These are phyloP conservation scores for Struthidea cinerea DNA, from an alignment of 2,113 vertebrate species.

Conservation along the genomic window DNA sequence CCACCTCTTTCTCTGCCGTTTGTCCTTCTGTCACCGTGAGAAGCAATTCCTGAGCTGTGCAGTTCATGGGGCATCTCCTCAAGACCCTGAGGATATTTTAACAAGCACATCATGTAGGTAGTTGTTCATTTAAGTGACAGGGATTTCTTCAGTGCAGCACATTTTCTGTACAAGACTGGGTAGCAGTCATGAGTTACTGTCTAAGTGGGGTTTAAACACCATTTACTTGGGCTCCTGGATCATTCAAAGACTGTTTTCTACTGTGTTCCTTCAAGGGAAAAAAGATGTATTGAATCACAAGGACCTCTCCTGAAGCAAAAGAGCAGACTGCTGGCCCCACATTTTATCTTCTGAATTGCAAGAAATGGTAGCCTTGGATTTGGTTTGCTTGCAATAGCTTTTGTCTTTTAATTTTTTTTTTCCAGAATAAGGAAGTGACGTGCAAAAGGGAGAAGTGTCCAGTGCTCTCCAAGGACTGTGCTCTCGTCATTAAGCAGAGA, in stretches of 20 bases:
- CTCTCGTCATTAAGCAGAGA: slow-evolving; percentile 91
- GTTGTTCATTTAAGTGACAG: neutral
- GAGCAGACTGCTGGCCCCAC: neutral
- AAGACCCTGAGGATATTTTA: neutral
- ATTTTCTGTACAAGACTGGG: neutral
- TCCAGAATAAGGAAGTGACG: slow-evolving; percentile 91
- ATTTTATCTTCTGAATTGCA: neutral
- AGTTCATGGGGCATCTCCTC: neutral
- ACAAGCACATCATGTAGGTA: neutral
- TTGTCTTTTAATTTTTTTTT: neutral
- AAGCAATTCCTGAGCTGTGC: neutral
- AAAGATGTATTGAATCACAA: neutral
- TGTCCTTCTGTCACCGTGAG: neutral
- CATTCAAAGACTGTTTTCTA: neutral
- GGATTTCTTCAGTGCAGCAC: neutral
- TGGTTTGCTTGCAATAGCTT: neutral
- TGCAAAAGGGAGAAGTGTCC: slow-evolving; percentile 97
- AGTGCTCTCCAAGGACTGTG: slow-evolving; percentile 85
- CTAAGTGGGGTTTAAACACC: neutral
- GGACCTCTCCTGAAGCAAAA: neutral
- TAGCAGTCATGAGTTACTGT: neutral
- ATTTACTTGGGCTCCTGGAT: neutral
- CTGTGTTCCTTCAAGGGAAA: neutral
- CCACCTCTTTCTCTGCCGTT: neutral
- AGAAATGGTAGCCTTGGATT: neutral